Conservation (phyloP, 2,888 invertebrate species). For the Agrochola macilenta region DNA sequence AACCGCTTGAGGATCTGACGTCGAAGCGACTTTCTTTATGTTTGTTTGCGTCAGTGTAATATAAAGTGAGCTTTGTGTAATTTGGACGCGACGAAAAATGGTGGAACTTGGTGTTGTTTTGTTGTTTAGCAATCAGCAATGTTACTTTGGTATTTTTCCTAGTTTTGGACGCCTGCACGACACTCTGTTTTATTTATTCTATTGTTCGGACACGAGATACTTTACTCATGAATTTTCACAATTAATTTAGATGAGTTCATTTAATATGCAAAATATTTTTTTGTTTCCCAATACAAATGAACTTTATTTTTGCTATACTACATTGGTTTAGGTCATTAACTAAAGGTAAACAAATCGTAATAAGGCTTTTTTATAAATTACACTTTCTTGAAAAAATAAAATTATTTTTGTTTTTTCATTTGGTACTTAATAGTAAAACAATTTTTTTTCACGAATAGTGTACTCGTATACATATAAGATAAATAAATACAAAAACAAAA, state of each 20-base stretch:
- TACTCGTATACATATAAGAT: too few species aligned
- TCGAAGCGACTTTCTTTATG: conserved; percentile 53
- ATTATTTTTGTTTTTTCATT: too few species aligned
- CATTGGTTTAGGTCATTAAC: too few species aligned
- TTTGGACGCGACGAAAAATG: conserved; percentile 56
- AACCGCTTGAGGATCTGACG: conserved; percentile 58
- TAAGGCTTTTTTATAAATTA: too few species aligned
- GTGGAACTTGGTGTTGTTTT: conserved; percentile 38
- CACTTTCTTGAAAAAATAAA: too few species aligned
- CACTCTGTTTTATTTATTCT: background rate
- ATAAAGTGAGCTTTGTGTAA: conserved; percentile 61
- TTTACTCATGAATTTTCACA: background rate
- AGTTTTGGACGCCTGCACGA: background rate
- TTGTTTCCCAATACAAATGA: background rate
- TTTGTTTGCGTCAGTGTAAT: conserved; percentile 56
- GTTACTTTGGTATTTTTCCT: conserved; percentile 5
- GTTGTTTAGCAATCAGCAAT: conserved; percentile 39
- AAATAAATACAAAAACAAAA: too few species aligned
- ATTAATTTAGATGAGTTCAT: background rate
- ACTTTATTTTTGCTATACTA: background rate
- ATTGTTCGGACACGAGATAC: background rate
- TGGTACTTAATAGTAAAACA: too few species aligned
- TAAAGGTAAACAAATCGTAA: too few species aligned
- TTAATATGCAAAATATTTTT: background rate
- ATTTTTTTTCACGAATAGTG: too few species aligned